A percentile compares a stretch with the other conserved stretches of the same genome.
Conservation (phyloP, 2,888 invertebrate species). For the Spodoptera littoralis region DNA sequence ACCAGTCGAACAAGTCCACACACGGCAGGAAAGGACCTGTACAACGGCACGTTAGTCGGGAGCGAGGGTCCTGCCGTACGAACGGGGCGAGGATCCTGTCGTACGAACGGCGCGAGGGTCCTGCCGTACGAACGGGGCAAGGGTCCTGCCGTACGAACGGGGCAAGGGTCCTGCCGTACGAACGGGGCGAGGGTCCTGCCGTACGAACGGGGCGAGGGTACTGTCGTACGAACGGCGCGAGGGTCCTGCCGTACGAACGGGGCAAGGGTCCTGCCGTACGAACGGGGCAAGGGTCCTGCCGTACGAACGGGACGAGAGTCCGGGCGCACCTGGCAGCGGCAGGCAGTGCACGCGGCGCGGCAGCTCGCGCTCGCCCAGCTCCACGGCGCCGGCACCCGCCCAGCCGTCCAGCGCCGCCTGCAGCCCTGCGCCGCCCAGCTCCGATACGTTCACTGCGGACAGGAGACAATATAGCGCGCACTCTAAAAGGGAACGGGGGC, state of each 20-base stretch:
- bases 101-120: no score
- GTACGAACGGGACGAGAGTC: background rate
- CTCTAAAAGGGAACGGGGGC: background rate
- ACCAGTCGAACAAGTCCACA: conserved; percentile 98
- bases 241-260: no score
- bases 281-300: background rate
- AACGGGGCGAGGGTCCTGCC: background rate
- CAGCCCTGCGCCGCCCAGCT: conserved; percentile 62
- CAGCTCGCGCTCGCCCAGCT: conserved; percentile 59
- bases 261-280: no score
- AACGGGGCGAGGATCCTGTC: no score
- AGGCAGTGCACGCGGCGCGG: conserved; percentile 91
- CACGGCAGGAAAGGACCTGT: conserved; percentile 97
- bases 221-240: conserved; percentile 67
- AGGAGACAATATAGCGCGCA: background rate
- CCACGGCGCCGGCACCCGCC: conserved; percentile 57
- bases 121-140: no score
- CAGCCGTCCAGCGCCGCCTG: conserved; percentile 61
- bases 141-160: no score
- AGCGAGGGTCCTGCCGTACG: no score
- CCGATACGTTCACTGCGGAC: conserved; percentile 74
- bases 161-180: no score
- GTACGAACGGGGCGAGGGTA: background rate
- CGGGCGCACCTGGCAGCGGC: conserved; percentile 92
- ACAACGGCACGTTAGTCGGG: no score